phyloP scores from a whole-genome alignment of 2,113 vertebrate species.

The Misgurnus mizolepis region DNA sequence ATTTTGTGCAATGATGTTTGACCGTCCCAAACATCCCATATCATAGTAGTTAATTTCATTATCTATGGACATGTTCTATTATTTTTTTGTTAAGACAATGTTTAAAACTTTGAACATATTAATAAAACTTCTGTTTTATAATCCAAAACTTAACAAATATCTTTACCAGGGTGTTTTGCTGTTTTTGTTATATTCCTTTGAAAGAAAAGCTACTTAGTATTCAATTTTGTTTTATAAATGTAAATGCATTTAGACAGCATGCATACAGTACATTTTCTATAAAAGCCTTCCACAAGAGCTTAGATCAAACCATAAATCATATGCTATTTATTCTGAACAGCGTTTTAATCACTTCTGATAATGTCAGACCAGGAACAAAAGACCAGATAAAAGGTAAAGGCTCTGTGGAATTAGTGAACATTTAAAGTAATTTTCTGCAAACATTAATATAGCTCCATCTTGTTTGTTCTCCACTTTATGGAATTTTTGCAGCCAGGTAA shows the following conservation, averaged over 20 bases:
- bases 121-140: too few species aligned
- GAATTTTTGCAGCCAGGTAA: background rate
- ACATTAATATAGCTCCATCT: background rate
- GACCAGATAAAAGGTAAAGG: slow-evolving; percentile 29
- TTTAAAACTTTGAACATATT: too few species aligned
- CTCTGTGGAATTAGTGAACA: slow-evolving; percentile 12
- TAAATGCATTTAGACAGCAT: background rate
- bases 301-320: slow-evolving; percentile 2
- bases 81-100: too few species aligned
- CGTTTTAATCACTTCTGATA: slow-evolving; percentile 25
- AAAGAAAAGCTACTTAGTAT: too few species aligned
- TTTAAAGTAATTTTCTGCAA: background rate
- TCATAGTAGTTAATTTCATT: too few species aligned
- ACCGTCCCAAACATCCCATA: too few species aligned
- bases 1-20: too few species aligned
- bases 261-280: background rate
- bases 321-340: background rate
- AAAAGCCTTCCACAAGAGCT: slow-evolving; percentile 13
- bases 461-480: slow-evolving; percentile 8
- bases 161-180: too few species aligned
- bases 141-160: too few species aligned
- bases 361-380: slow-evolving; percentile 19
- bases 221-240: too few species aligned
- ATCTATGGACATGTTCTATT: too few species aligned
- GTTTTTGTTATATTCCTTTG: too few species aligned